phyloP scores from a whole-genome alignment of 1,140 invertebrate genomes.

The Magallana angulata region DNA sequence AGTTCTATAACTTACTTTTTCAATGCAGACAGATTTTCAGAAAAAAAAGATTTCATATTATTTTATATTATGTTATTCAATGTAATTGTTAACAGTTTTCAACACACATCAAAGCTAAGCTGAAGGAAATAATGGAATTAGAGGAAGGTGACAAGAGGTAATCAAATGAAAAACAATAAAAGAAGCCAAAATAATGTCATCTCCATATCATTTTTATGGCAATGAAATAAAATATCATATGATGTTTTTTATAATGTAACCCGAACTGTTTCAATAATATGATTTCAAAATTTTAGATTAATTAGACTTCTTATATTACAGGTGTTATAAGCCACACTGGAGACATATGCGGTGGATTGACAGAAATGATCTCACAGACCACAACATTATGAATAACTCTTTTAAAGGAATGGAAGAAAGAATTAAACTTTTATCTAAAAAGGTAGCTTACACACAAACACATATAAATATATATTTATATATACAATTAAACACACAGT shows the following conservation, averaged over 20 bases:
- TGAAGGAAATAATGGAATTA: slow-evolving; percentile 5
- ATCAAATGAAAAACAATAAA: too few relatives aligned
- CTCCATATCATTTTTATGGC: background rate
- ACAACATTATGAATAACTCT: slow-evolving; percentile 1
- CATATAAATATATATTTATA: too few relatives aligned
- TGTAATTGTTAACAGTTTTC: background rate
- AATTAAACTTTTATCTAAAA: background rate
- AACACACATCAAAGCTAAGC: background rate
- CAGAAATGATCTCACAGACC: background rate
- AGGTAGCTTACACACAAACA: background rate
- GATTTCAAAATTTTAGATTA: background rate
- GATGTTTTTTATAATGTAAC: background rate
- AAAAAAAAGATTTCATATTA: too few relatives aligned
- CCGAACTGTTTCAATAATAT: background rate
- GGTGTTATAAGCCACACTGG: slow-evolving; percentile 7
- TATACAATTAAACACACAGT: too few relatives aligned
- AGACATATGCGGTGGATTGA: slow-evolving; percentile 1
- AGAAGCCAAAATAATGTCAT: too few relatives aligned
- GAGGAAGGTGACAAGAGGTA: slow-evolving; percentile 6
- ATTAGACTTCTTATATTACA: background rate
- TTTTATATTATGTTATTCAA: background rate
- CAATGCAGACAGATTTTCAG: too few relatives aligned
- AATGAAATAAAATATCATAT: background rate
- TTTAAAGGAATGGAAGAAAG: background rate
- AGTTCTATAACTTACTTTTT: too few relatives aligned